Evolutionary conservation across 2,888 invertebrate species (phyloP).

Genomic region (Cybosia mesomella): DNA sequence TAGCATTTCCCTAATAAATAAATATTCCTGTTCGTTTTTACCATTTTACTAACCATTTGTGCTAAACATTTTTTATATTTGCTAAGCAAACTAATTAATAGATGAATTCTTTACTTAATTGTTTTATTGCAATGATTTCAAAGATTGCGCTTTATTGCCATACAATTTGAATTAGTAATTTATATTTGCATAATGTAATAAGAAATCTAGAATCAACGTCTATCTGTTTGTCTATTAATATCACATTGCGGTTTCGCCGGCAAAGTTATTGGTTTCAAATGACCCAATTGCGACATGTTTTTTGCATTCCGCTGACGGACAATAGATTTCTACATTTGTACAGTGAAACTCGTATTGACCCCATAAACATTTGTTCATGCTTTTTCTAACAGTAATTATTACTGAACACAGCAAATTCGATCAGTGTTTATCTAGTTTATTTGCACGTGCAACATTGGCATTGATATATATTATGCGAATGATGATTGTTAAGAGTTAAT

Average conservation of each 20-base stretch:
- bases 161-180: slow-evolving; percentile 32
- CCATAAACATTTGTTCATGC: slow-evolving; percentile 43
- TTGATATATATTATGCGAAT: neutral
- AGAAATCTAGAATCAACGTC: slow-evolving; percentile 50
- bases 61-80: neutral
- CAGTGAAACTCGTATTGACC: slow-evolving; percentile 60
- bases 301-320: slow-evolving; percentile 76
- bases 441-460: slow-evolving; percentile 9
- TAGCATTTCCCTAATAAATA: neutral
- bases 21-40: neutral
- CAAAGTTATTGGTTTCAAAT: slow-evolving; percentile 80
- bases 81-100: neutral
- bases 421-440: slow-evolving; percentile 18
- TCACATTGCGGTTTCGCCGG: slow-evolving; percentile 75
- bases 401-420: slow-evolving; percentile 13
- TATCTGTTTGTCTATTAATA: slow-evolving; percentile 67
- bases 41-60: neutral
- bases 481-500: neutral
- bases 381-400: slow-evolving; percentile 35
- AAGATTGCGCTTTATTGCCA: slow-evolving; percentile 15
- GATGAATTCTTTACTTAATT: neutral
- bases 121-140: slow-evolving; percentile 15
- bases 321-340: slow-evolving; percentile 70
- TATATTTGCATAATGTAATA: slow-evolving; percentile 29
- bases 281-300: slow-evolving; percentile 79